Conservation (phyloP, 2,113 vertebrate genomes). For the Nesogale talazaci region DNA sequence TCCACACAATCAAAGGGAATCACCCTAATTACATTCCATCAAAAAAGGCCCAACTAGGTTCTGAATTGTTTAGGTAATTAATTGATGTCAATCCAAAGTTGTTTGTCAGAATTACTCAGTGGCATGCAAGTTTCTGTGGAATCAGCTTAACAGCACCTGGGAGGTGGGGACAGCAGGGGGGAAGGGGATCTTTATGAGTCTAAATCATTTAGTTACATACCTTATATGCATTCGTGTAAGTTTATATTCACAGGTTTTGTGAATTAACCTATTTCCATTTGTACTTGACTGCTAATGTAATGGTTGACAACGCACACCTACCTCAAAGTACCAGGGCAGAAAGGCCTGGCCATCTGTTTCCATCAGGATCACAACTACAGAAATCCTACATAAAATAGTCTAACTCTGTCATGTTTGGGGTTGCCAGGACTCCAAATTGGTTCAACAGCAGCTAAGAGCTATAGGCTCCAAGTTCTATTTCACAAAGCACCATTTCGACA, state of each 20-base stretch:
- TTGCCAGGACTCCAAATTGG: neutral
- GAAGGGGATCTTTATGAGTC: constrained; percentile 4
- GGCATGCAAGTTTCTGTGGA: neutral
- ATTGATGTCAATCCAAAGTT: constrained; percentile 12
- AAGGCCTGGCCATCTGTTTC: neutral
- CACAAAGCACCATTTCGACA: constrained; percentile 8
- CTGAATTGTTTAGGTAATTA: constrained; percentile 19
- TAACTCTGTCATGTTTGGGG: neutral
- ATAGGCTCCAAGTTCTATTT: neutral
- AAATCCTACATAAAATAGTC: neutral
- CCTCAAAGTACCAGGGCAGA: neutral
- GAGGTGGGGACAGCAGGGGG: neutral
- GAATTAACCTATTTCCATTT: constrained; percentile 41
- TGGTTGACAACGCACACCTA: neutral
- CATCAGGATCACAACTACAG: neutral
- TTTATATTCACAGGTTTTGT: constrained; percentile 3
- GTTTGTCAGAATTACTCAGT: constrained; percentile 33
- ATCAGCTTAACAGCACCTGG: neutral
- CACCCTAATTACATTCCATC: neutral
- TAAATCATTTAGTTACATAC: neutral
- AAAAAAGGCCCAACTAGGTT: neutral
- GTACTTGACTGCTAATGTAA: neutral
- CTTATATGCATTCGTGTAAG: neutral
- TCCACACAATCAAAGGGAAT: constrained; percentile 40
- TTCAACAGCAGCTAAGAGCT: neutral